Conservation (phyloP, 64 coral and sea anemone genomes). For the Montipora sp. region DNA sequence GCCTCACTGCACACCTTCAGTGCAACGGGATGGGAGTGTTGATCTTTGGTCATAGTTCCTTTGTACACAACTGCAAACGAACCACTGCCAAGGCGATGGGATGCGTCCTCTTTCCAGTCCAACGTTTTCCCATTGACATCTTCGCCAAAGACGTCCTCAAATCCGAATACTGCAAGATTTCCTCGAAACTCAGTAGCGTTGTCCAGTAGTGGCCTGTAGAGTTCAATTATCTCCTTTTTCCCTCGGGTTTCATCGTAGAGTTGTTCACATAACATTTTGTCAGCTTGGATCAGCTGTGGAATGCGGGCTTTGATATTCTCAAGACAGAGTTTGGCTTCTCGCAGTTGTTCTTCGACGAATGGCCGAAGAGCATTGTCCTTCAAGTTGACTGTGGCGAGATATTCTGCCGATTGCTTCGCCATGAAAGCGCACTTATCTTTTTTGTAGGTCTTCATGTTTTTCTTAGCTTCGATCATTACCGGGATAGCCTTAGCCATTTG, state of each 20-base stretch:
- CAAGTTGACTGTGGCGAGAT: neutral
- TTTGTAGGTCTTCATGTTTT: neutral
- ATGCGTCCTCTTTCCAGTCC: too few species aligned
- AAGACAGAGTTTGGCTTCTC: too few species aligned
- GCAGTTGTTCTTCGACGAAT: too few species aligned
- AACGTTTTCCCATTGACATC: too few species aligned
- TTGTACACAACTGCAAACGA: neutral
- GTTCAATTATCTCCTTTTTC: too few species aligned
- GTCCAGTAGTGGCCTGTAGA: too few species aligned
- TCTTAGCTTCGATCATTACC: neutral
- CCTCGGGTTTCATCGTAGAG: neutral
- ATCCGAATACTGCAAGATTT: too few species aligned
- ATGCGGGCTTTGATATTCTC: neutral
- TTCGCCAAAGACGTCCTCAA: too few species aligned
- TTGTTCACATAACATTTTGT: neutral
- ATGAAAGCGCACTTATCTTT: neutral
- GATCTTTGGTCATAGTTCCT: neutral
- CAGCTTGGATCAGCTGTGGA: neutral
- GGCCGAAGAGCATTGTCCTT: neutral
- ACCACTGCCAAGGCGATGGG: neutral
- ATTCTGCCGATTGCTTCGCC: neutral
- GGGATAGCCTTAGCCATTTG: neutral
- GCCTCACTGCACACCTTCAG: neutral
- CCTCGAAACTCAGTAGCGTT: too few species aligned
- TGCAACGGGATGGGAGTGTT: neutral